Base-by-base conservation (phyloP, 2,888 invertebrate genomes). In the Camptogramma bilineatum region DNA sequence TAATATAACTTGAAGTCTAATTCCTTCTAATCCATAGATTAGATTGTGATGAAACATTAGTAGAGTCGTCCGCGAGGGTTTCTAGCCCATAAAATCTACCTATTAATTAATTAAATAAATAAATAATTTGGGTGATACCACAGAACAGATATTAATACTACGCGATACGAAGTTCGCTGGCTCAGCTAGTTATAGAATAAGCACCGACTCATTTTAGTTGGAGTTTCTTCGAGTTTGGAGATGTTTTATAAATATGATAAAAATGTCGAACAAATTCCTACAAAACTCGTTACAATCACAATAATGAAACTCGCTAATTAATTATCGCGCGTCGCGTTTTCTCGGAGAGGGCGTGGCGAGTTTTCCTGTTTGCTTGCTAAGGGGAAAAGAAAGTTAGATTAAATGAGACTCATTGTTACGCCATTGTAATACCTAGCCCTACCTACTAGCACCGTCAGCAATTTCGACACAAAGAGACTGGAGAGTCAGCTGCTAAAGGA, bases 351-450 rank as follows among this genome's bases (percentile, higher is more conserved):
- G 88, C 80, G 90, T 85, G 85, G 81, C 80, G 69, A 73, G 83
- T 84, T 82, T 85, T 86, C 82, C 80, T 83, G 84, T 84, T 87
- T 84, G 81, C 83, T 74, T 78, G 80, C 80, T 75, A 80, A 84
- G 83, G 84, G 76, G 80, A 84, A 85, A 88, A 86, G 84, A 86
- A 88, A 89, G 86, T 88, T 87, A 86, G 88, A 89, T 90, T 89
- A 90, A 88, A 87, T 80, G 83, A 78, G 83, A 75, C 73, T 79
- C 82, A 85, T 87, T 87, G 85, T 86, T 80, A 81, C 71, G 69
- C 81, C 74, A 85, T 87, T 87, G 87, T 87, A 80, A 77, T 80
- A 75, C 75, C 50, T 80, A 74, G 74, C 52, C 54, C 79, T 78
- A 77, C 57, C 60, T 58, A 24, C 42, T 76, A 75, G 73, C 74